Conservation (phyloP, 2,797 vertebrate species). For the Crax fasciolata region DNA sequence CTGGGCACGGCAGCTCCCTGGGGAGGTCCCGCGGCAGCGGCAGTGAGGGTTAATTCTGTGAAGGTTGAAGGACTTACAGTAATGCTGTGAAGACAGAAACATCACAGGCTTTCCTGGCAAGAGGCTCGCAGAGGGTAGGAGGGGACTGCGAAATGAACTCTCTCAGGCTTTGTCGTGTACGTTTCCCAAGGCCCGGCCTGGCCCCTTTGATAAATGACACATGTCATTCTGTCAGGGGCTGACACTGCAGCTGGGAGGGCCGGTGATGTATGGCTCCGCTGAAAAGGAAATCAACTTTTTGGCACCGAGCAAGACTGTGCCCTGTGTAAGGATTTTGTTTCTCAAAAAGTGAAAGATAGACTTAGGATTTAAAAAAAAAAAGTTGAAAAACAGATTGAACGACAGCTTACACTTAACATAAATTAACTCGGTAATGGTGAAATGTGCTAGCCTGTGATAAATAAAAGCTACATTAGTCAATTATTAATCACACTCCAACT, state of each 20-base stretch:
- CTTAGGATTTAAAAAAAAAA: constrained; percentile 82
- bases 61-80: constrained; percentile 87
- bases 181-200: constrained; percentile 97
- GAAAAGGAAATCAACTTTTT: constrained; percentile 99
- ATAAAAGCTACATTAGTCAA: constrained; percentile 91
- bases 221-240: constrained; percentile 99
- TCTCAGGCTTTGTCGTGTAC: constrained; percentile 97
- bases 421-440: constrained; percentile 87
- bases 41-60: constrained; percentile 84
- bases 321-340: constrained; percentile 97
- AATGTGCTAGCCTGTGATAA: constrained; percentile 89
- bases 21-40: not conserved
- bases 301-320: constrained; percentile 94
- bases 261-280: constrained; percentile 95
- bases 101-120: constrained; percentile 95
- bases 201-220: constrained; percentile 99
- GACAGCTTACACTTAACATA: constrained; percentile 89
- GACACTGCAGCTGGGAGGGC: constrained; percentile 99
- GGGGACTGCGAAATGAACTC: constrained; percentile 96
- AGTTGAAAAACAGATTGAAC: constrained; percentile 86
- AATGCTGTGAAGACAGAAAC: constrained; percentile 92
- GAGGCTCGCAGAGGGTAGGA: constrained; percentile 89
- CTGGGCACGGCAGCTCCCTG: not conserved
- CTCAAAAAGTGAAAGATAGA: constrained; percentile 89
- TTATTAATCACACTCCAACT: constrained; percentile 91